Evolutionary conservation across 2,888 invertebrate species (phyloP), one percentile per base, ranked within the genome.

Genomic region (Drosophila cognata): DNA sequence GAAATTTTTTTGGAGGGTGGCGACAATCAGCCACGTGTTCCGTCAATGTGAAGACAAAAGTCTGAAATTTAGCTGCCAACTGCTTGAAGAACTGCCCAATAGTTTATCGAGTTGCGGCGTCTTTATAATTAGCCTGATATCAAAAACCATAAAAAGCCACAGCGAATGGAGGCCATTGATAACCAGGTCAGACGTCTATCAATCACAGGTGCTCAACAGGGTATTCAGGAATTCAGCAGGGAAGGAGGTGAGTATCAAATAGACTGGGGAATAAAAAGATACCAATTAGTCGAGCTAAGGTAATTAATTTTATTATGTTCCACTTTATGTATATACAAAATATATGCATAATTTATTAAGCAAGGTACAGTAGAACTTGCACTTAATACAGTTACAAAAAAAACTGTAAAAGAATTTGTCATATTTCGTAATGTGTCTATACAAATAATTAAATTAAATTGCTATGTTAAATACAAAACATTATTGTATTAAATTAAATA

Each of bases 41-140:
- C 85, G 76, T 78, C 88, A 90, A 83, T 52, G 7, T 61, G 36
- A 64, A 18, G 86, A 60, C 74, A 88, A 57, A 74, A 76, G 85
- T 80, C 81, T 88, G 74, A 80, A 88, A 82, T 77, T 74, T 25
- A 25, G 63, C 60, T 75, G 57, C n/a, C 33, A 71, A 77, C 58
- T 43, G 55, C 68, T 50, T 29, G 33, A 62, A 31, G 48, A 62
- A 65, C 64, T 77, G 71, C 10, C 79, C 57, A 43, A 63, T 55
- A 63, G 51, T 89, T 90, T 88, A 85, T 85, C 84, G 88, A 72
- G 43, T 46, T 71, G 46, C 28, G 77, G 81, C 78, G 81, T 81
- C 74, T 68, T 51, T 56, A 76, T 81, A 88, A 85, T 89, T 88
- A 83, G 90, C 86, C 88, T 89, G 86, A 88, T 84, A 84, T 89